Percentiles rank a stretch among this genome's conserved stretches.
Conservation (phyloP, 1,140 invertebrate species). For the Zaprionus africanus region DNA sequence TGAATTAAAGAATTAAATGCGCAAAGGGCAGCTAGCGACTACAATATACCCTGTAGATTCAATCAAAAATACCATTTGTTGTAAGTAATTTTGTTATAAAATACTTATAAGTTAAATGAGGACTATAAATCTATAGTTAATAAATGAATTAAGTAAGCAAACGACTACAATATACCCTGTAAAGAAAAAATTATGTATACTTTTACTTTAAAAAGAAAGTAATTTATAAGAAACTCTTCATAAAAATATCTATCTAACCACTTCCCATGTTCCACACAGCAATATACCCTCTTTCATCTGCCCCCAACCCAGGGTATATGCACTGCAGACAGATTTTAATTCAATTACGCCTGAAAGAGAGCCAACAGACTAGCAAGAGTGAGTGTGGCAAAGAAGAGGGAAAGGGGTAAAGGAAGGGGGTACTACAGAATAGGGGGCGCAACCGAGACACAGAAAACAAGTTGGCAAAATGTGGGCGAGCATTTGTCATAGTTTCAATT, state of each 20-base stretch:
- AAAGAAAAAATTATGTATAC: not conserved
- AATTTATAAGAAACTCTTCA: not conserved
- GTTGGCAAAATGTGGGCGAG: constrained; percentile 25
- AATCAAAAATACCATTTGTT: no score
- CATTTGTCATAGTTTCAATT: constrained; percentile 45
- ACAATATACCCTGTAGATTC: not conserved
- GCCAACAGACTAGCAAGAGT: constrained; percentile 5
- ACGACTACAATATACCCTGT: not conserved
- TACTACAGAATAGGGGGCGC: not conserved
- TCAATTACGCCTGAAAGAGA: constrained; percentile 30
- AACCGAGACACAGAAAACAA: constrained; percentile 10
- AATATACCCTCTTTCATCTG: not conserved
- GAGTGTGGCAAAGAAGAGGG: no score
- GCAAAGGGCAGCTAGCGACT: not conserved
- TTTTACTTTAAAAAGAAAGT: not conserved
- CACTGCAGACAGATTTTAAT: constrained; percentile 34
- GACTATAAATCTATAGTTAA: not conserved
- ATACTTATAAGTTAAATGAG: not conserved
- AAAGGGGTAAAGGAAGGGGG: not conserved
- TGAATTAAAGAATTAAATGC: no score
- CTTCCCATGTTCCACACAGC: not conserved
- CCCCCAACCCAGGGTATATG: not conserved
- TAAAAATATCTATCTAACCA: no score
- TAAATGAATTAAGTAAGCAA: not conserved
- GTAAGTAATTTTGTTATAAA: no score